phyloP scores from a whole-genome alignment of 1,140 invertebrate genomes.

The Drosophila setifemur region DNA sequence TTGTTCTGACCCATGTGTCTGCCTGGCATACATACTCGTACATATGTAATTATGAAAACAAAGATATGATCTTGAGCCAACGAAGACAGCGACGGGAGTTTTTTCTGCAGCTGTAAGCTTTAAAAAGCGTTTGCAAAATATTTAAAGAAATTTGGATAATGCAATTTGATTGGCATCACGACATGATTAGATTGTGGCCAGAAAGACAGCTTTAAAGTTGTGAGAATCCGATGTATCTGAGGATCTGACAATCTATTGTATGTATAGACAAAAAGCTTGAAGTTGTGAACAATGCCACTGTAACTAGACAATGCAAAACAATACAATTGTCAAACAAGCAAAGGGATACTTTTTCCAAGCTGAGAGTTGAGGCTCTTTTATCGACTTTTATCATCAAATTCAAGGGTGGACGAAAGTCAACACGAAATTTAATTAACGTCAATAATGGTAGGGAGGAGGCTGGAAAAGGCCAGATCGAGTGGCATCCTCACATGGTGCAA shows the following conservation, averaged over 20 bases:
- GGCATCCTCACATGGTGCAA: constrained; percentile 47
- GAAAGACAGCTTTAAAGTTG: constrained; percentile 27
- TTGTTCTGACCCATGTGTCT: constrained; percentile 44
- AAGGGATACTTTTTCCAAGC: constrained; percentile 28
- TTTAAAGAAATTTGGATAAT: constrained; percentile 46
- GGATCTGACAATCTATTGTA: no score
- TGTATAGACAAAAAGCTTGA: constrained; percentile 39
- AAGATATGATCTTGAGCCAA: no score
- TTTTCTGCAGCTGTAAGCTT: constrained; percentile 1
- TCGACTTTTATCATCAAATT: constrained; percentile 29
- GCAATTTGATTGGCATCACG: constrained; percentile 29
- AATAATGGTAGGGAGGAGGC: background rate
- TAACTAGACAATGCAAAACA: no score
- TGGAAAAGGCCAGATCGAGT: background rate
- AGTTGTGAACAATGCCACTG: constrained; percentile 23
- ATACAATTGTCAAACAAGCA: constrained; percentile 58
- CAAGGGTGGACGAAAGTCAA: constrained; percentile 59
- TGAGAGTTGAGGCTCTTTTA: background rate
- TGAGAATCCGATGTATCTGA: constrained; percentile 53
- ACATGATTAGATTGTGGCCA: constrained; percentile 44
- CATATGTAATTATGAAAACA: constrained; percentile 71
- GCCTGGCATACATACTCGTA: constrained; percentile 11
- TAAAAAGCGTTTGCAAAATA: constrained; percentile 54
- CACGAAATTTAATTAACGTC: constrained; percentile 59
- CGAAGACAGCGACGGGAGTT: no score